Percentiles rank a stretch among this genome's conserved stretches.
Conservation (phyloP, 2,888 invertebrate species). For the Hoplodrina ambigua region DNA sequence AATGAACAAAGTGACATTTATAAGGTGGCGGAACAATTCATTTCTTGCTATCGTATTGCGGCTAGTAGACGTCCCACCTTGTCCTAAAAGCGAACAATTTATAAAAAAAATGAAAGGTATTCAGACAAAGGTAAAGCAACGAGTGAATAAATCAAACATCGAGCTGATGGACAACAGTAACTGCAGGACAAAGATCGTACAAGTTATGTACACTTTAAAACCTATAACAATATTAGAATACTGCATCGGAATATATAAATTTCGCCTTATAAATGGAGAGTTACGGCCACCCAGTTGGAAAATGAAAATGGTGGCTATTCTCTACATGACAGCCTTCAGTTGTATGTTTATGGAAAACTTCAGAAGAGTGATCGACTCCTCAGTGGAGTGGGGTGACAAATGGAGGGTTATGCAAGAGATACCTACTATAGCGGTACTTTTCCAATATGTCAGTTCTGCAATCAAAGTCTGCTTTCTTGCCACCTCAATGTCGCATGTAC, state of each 20-base stretch:
- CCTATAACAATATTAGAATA: conserved; percentile 27
- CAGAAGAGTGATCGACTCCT: neutral
- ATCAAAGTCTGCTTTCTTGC: conserved; percentile 62
- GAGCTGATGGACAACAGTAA: neutral
- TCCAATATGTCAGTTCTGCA: conserved; percentile 67
- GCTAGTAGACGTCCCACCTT: neutral
- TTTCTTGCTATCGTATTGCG: neutral
- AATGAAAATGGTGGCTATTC: conserved; percentile 28
- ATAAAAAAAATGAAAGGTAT: neutral
- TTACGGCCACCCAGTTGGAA: conserved; percentile 19
- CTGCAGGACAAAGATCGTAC: conserved; percentile 7
- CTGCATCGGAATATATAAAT: conserved; percentile 26
- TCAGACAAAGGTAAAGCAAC: conserved; percentile 1
- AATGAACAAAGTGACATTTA: neutral
- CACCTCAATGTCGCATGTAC: conserved; percentile 59
- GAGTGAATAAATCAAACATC: conserved; percentile 10
- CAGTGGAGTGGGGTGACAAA: conserved; percentile 1
- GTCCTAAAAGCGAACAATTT: no score
- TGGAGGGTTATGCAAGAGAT: conserved; percentile 48
- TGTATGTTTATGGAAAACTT: neutral
- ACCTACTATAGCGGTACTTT: conserved; percentile 62
- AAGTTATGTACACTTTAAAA: conserved; percentile 36
- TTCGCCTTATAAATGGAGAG: conserved; percentile 16
- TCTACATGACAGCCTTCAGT: conserved; percentile 3
- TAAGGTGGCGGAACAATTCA: neutral